Evolutionary conservation across 2,797 vertebrate species (phyloP).

Genomic region (Aplochiton taeniatus): DNA sequence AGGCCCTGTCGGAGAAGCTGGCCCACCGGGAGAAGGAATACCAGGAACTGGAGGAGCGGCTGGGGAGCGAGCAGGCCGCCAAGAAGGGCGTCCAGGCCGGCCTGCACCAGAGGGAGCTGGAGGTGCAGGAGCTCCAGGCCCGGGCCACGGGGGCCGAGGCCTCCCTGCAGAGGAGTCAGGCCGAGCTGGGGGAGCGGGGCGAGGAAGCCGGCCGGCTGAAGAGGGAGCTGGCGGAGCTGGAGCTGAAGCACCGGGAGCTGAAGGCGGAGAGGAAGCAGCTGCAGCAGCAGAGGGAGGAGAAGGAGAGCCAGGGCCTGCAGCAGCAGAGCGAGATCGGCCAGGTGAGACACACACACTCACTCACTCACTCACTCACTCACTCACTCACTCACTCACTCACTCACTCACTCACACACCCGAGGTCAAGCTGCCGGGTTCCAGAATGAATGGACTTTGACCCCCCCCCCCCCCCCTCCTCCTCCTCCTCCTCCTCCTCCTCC

Average conservation of each 20-base stretch:
- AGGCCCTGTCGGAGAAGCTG: constrained; percentile 87
- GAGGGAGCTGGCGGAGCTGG: constrained; percentile 84
- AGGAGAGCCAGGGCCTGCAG: constrained; percentile 87
- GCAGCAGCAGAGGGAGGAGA: constrained; percentile 92
- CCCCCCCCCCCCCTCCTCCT: neutral
- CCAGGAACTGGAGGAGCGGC: constrained; percentile 82
- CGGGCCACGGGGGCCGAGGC: constrained; percentile 79
- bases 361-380: neutral
- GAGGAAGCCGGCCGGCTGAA: constrained; percentile 83
- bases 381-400: neutral
- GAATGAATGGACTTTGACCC: neutral
- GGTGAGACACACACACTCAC: constrained; percentile 64
- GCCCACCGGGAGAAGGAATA: constrained; percentile 82
- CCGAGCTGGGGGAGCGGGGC: constrained; percentile 79
- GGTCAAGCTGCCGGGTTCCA: too few relatives aligned
- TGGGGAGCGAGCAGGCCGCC: constrained; percentile 77
- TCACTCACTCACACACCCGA: neutral
- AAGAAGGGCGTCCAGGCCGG: constrained; percentile 81
- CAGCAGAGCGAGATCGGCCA: constrained; percentile 93
- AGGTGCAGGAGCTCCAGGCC: constrained; percentile 88
- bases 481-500: neutral
- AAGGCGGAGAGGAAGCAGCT: constrained; percentile 92
- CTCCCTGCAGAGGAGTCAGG: constrained; percentile 80
- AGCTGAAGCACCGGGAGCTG: constrained; percentile 86
- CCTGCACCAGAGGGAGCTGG: constrained; percentile 87